Percentiles rank a stretch among this genome's conserved stretches.
phyloP scores from a whole-genome alignment of 2,113 vertebrate genomes.

The Nicator chloris region DNA sequence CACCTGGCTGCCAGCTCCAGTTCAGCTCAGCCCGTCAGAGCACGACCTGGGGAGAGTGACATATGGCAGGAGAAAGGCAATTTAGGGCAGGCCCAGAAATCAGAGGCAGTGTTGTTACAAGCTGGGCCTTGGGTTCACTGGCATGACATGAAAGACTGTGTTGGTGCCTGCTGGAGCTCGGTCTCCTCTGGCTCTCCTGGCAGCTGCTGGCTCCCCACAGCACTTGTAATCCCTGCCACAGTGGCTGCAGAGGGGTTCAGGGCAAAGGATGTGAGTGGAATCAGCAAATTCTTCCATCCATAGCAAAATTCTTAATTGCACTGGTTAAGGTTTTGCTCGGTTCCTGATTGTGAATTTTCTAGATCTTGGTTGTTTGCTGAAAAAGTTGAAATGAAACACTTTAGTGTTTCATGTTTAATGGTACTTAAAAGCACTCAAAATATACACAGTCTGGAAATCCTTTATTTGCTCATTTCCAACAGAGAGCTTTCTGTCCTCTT shows the following conservation, averaged over 20 bases:
- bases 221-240: background rate
- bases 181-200: background rate
- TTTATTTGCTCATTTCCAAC: background rate
- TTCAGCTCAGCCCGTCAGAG: background rate
- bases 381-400: background rate
- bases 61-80: conserved; percentile 18
- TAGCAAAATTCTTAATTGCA: background rate
- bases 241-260: background rate
- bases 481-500: background rate
- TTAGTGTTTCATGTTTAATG: background rate
- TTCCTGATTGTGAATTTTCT: background rate
- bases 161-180: background rate
- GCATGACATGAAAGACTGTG: background rate
- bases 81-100: background rate
- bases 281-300: background rate
- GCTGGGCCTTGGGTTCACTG: conserved; percentile 9
- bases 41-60: background rate
- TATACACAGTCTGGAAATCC: background rate
- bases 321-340: background rate
- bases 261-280: background rate
- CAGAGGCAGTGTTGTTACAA: background rate
- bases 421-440: background rate
- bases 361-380: background rate
- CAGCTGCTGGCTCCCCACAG: background rate
- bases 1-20: background rate